These are phyloP conservation scores for Ochropacha duplaris DNA, from an alignment of 2,888 invertebrate species.

Conservation along the genomic window DNA sequence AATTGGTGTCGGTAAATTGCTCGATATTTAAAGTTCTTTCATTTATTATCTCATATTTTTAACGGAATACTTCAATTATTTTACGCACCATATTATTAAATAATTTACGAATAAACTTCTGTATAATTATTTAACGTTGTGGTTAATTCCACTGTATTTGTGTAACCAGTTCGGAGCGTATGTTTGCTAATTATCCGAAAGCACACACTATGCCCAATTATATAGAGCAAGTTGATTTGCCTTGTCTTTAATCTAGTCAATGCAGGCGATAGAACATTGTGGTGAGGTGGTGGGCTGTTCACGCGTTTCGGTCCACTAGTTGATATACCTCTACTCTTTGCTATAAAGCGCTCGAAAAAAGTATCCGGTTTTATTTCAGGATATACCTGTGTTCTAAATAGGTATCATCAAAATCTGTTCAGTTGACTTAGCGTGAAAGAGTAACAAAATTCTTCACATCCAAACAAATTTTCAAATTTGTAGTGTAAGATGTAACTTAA, in stretches of 20 bases:
- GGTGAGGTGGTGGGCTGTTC: not conserved
- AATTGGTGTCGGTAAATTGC: too few species aligned
- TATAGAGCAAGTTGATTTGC: conserved; percentile 24
- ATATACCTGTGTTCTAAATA: too few species aligned
- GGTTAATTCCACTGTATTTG: not conserved
- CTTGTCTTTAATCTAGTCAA: conserved; percentile 32
- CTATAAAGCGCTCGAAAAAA: too few species aligned
- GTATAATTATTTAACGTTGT: too few species aligned
- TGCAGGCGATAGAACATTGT: conserved; percentile 26
- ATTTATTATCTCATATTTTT: too few species aligned
- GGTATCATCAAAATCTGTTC: too few species aligned
- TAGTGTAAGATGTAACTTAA: too few species aligned
- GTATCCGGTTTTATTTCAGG: too few species aligned
- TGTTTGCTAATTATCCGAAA: conserved; percentile 30
- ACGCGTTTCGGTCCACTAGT: not conserved
- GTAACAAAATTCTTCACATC: too few species aligned
- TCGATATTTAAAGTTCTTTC: too few species aligned
- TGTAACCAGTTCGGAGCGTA: conserved; percentile 7
- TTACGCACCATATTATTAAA: not conserved
- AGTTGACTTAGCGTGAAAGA: too few species aligned
- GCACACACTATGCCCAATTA: conserved; percentile 27
- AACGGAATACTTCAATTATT: not conserved
- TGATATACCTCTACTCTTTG: not conserved
- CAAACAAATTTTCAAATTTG: too few species aligned
- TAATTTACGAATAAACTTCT: not conserved